A percentile compares a stretch with the other conserved stretches of the same genome.
phyloP scores from a whole-genome alignment of 1,140 invertebrate species.

The Trichomalopsis sarcophagae region DNA sequence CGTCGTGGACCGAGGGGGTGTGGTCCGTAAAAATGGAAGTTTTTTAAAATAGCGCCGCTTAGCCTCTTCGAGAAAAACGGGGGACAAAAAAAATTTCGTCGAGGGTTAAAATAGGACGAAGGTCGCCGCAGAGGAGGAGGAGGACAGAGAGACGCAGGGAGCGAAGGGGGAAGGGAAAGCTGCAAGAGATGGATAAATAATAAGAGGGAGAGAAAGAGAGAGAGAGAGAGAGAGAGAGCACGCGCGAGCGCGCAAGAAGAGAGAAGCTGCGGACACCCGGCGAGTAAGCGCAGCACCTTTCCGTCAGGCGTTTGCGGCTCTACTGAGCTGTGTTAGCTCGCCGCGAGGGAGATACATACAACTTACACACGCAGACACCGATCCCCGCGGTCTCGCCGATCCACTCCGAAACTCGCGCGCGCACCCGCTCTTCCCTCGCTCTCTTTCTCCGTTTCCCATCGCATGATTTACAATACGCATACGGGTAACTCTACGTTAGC shows the following conservation, averaged over 20 bases:
- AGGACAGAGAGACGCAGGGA: neutral
- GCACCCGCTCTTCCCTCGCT: neutral
- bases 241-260: conserved; percentile 16
- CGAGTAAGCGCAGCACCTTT: conserved; percentile 50
- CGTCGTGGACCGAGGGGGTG: too few relatives aligned
- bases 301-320: conserved; percentile 52
- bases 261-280: conserved; percentile 29
- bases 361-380: neutral
- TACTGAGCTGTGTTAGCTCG: conserved; percentile 45
- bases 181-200: conserved; percentile 1
- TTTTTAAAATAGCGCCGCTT: too few relatives aligned
- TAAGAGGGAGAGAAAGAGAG: neutral
- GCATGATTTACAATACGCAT: too few relatives aligned
- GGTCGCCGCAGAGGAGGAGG: neutral
- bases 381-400: neutral
- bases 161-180: conserved; percentile 27
- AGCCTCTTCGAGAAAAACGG: too few relatives aligned
- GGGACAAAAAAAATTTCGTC: too few relatives aligned
- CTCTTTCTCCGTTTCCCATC: neutral
- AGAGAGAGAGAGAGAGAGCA: conserved; percentile 20
- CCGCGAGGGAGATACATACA: conserved; percentile 13
- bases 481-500: too few relatives aligned
- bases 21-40: too few relatives aligned
- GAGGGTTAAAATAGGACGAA: too few relatives aligned
- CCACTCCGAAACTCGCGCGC: neutral